These are phyloP conservation scores for Selene dorsalis DNA, from an alignment of 2,797 vertebrate genomes.

Conservation along the genomic window DNA sequence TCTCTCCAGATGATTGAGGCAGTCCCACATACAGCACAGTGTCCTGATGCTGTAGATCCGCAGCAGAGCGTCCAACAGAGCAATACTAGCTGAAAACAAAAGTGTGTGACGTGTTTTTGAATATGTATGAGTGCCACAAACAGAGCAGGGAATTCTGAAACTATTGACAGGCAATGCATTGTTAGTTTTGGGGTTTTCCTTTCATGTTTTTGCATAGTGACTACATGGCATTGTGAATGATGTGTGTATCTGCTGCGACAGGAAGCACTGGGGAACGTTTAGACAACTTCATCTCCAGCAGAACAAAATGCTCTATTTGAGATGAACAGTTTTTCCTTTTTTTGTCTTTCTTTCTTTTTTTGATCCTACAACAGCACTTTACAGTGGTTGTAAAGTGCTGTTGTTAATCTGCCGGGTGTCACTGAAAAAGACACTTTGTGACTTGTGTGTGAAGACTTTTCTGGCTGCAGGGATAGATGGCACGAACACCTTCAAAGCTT, in stretches of 20 bases:
- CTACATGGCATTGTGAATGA: neutral
- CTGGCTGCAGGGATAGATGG: neutral
- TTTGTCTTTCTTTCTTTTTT: neutral
- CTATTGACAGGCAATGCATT: neutral
- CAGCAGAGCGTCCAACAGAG: neutral
- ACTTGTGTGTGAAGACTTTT: neutral
- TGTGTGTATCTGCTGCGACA: neutral
- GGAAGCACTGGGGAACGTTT: neutral
- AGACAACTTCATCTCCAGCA: neutral
- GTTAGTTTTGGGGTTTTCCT: neutral
- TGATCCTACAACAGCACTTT: neutral
- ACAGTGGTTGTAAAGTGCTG: neutral
- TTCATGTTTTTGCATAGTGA: neutral
- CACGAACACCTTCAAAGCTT: neutral
- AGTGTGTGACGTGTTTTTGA: neutral
- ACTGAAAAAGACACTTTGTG: slow-evolving; percentile 1
- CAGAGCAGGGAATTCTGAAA: neutral
- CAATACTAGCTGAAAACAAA: neutral
- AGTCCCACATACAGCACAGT: neutral
- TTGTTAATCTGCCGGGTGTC: slow-evolving; percentile 22
- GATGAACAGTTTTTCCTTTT: neutral
- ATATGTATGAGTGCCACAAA: neutral
- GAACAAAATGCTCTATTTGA: neutral
- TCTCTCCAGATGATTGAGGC: neutral
- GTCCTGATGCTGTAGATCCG: neutral